phyloP scores from a whole-genome alignment of 2,113 vertebrate genomes.

The Dipodomys merriami region DNA sequence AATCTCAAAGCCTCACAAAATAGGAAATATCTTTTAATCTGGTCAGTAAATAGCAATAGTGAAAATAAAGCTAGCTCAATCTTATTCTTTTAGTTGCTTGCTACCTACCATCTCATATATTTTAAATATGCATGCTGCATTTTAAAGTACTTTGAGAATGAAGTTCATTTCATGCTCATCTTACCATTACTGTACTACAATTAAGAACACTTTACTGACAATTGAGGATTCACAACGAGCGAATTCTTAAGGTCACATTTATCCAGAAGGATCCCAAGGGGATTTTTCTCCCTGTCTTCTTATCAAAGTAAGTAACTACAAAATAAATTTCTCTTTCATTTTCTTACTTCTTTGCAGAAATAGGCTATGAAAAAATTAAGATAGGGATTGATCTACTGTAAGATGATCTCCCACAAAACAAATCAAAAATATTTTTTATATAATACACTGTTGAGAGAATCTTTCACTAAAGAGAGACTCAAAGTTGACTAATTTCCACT shows the following conservation, averaged over 20 bases:
- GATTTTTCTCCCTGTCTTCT: neutral
- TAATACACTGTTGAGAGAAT: neutral
- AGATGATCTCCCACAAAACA: neutral
- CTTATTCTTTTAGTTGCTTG: neutral
- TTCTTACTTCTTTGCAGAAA: too few relatives aligned
- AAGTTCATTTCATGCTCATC: neutral
- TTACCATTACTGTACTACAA: neutral
- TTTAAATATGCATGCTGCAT: neutral
- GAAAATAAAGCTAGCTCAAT: neutral
- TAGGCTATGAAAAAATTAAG: neutral
- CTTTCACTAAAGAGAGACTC: neutral
- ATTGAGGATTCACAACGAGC: accelerated
- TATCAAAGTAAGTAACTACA: neutral
- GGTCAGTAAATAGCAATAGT: neutral
- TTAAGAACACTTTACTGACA: neutral
- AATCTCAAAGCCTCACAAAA: neutral
- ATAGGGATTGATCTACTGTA: neutral
- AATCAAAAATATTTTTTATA: neutral
- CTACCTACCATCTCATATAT: neutral
- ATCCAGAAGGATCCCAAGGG: neutral
- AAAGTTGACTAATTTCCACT: neutral
- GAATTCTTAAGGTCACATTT: neutral
- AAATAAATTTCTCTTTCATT: too few relatives aligned
- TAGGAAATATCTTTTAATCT: neutral
- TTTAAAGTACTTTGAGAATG: neutral